These are phyloP conservation scores for Meteorus cinctellus DNA, from an alignment of 2,888 invertebrate species.

Conservation along the genomic window DNA sequence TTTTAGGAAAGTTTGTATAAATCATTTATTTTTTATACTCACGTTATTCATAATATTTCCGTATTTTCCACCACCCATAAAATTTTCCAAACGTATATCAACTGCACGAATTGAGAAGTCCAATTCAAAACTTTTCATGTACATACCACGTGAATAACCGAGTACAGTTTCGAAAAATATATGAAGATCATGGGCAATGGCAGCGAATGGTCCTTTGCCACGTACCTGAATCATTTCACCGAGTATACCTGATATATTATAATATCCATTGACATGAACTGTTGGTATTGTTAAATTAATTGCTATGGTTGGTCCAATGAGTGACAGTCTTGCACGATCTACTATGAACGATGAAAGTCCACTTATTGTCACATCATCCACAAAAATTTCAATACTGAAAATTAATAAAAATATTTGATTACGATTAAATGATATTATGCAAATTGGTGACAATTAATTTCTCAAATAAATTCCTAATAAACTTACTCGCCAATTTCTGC, in stretches of 20 bases:
- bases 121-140: constrained; percentile 66
- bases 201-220: constrained; percentile 61
- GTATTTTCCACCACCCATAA: constrained; percentile 63
- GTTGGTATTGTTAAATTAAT: constrained; percentile 64
- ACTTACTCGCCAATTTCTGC: constrained; percentile 66
- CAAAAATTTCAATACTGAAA: constrained; percentile 58
- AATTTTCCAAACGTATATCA: constrained; percentile 59
- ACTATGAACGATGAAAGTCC: constrained; percentile 63
- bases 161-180: constrained; percentile 63
- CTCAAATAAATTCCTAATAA: not conserved
- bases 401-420: too few species aligned
- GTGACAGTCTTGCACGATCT: constrained; percentile 63
- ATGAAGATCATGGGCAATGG: constrained; percentile 57
- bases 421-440: too few species aligned
- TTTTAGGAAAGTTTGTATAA: too few species aligned
- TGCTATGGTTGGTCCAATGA: constrained; percentile 65
- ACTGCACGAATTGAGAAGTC: constrained; percentile 61
- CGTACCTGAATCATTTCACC: constrained; percentile 60
- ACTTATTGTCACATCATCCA: constrained; percentile 59
- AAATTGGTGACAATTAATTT: too few species aligned
- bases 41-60: constrained; percentile 64
- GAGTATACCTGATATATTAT: constrained; percentile 65
- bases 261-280: constrained; percentile 61
- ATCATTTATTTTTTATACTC: constrained; percentile 20
- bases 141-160: constrained; percentile 65